phyloP scores from a whole-genome alignment of 2,113 vertebrate genomes.

The Pseudorasbora parva region DNA sequence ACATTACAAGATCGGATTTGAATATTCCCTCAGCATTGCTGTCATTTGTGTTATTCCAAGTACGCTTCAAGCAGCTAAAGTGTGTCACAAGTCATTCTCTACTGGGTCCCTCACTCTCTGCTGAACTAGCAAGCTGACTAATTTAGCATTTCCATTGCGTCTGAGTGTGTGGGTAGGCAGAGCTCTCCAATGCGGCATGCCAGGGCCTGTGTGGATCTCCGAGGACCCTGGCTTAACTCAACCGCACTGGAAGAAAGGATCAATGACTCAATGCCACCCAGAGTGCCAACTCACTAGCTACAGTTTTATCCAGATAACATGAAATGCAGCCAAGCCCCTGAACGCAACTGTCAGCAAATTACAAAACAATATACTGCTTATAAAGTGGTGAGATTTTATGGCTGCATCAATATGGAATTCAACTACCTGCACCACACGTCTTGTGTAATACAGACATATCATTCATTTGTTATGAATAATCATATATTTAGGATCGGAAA shows the following conservation, averaged over 20 bases:
- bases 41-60: conserved; percentile 1
- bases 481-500: neutral
- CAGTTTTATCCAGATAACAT: conserved; percentile 19
- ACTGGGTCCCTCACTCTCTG: neutral
- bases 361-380: neutral
- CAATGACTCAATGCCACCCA: conserved; percentile 44
- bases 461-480: neutral
- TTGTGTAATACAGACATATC: neutral
- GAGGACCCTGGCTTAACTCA: conserved; percentile 41
- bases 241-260: conserved; percentile 25
- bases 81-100: neutral
- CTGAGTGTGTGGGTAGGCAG: conserved; percentile 38
- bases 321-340: neutral
- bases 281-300: conserved; percentile 23
- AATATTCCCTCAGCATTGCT: neutral
- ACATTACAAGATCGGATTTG: neutral
- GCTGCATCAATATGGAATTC: neutral
- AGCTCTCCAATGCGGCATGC: conserved; percentile 1
- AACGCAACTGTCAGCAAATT: conserved; percentile 22
- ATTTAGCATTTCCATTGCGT: conserved; percentile 38
- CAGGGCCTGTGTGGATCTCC: conserved; percentile 30
- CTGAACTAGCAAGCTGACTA: conserved; percentile 31
- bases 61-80: neutral
- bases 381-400: neutral
- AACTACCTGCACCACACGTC: neutral